phyloP scores from a whole-genome alignment of 2,797 vertebrate genomes.

The Oryzias dopingdopingensis region DNA sequence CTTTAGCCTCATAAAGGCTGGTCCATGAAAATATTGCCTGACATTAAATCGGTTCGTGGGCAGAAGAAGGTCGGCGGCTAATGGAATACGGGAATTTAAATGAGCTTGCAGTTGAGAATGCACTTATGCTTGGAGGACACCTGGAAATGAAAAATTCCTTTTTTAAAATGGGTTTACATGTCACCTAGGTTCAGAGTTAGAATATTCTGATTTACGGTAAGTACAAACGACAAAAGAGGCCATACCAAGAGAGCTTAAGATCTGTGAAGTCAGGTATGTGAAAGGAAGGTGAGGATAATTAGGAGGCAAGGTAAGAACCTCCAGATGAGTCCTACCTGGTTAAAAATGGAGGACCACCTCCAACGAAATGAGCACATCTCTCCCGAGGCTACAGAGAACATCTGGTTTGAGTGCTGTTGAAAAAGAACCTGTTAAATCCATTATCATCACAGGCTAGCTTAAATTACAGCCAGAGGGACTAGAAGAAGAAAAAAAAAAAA shows the following conservation, averaged over 20 bases:
- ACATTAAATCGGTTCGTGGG: too few relatives aligned
- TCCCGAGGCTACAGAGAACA: slow-evolving; percentile 56
- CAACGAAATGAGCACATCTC: slow-evolving; percentile 46
- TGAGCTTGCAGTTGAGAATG: too few relatives aligned
- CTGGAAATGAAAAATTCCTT: neutral
- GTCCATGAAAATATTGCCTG: too few relatives aligned
- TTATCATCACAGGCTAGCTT: slow-evolving; percentile 58
- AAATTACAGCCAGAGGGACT: slow-evolving; percentile 60
- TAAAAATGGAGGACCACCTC: slow-evolving; percentile 48
- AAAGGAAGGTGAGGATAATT: slow-evolving; percentile 19
- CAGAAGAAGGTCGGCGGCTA: too few relatives aligned
- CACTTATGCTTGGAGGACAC: too few relatives aligned
- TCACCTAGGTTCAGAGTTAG: neutral
- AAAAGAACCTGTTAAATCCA: slow-evolving; percentile 63
- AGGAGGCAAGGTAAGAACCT: slow-evolving; percentile 17
- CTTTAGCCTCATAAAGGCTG: too few relatives aligned
- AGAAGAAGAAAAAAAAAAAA: slow-evolving; percentile 28
- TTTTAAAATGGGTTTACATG: neutral
- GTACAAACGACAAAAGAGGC: neutral
- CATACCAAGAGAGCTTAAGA: slow-evolving; percentile 1
- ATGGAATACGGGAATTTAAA: too few relatives aligned
- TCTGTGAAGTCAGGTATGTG: slow-evolving; percentile 15
- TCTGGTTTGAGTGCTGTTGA: slow-evolving; percentile 59
- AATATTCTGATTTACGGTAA: neutral
- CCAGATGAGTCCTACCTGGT: slow-evolving; percentile 44